Evolutionary conservation across 1,140 invertebrate genomes (phyloP).

Genomic region (Nasonia vitripennis): DNA sequence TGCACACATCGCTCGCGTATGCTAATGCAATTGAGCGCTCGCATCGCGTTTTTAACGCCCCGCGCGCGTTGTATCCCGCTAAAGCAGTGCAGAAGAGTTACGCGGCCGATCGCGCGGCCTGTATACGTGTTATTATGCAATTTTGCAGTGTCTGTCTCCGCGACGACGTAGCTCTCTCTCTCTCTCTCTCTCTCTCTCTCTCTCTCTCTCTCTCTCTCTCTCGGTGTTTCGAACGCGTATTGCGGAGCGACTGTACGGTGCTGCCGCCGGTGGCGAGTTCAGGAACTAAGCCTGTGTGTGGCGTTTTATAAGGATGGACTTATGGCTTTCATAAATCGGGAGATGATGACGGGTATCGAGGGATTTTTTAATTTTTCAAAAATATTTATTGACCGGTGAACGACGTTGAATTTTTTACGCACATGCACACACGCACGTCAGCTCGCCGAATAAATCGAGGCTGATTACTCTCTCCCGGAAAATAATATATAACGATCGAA

Average conservation of each 20-base stretch:
- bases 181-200: no score
- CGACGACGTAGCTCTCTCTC: neutral
- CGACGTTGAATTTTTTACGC: no score
- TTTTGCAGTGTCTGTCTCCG: slow-evolving; percentile 22
- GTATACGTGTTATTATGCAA: slow-evolving; percentile 5
- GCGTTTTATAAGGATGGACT: no score
- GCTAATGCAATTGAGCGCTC: slow-evolving; percentile 40
- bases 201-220: no score
- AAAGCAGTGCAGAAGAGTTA: slow-evolving; percentile 27
- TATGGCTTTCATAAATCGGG: neutral
- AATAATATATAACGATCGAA: no score
- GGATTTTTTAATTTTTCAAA: neutral
- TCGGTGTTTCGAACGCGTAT: no score
- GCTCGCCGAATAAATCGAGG: no score
- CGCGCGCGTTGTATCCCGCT: neutral
- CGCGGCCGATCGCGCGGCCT: neutral
- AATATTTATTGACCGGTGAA: neutral
- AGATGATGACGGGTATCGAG: neutral
- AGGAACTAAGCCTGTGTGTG: neutral
- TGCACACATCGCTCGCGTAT: neutral
- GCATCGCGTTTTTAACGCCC: slow-evolving; percentile 32
- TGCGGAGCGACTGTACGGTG: neutral
- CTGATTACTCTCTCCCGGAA: no score
- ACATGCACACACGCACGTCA: no score
- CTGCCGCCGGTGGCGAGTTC: neutral